phyloP scores from a whole-genome alignment of 2,888 invertebrate species.

The Andrena trimmerana region DNA sequence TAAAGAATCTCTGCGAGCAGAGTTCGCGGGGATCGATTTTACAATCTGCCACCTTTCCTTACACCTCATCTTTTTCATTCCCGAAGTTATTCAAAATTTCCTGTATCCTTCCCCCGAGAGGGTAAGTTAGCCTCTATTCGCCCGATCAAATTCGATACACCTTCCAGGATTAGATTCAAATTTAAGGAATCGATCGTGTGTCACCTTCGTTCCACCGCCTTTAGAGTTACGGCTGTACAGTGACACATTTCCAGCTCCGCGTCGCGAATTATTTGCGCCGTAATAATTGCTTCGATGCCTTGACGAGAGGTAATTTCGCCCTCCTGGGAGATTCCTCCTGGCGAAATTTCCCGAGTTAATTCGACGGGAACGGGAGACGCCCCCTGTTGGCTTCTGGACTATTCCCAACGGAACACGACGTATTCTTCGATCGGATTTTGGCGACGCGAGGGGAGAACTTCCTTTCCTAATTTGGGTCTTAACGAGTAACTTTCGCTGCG shows the following conservation, averaged over 20 bases:
- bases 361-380: not conserved
- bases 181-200: not conserved
- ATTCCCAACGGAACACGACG: not conserved
- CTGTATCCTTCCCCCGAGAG: no score
- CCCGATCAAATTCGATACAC: no score
- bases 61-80: not conserved
- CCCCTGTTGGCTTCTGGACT: not conserved
- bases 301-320: not conserved
- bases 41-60: not conserved
- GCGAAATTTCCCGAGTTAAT: not conserved
- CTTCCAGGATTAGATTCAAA: not conserved
- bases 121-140: no score
- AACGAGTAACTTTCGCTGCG: no score
- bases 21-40: not conserved
- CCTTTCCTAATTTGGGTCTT: no score
- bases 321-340: not conserved
- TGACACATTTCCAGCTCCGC: not conserved
- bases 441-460: not conserved
- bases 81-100: no score
- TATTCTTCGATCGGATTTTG: not conserved
- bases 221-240: not conserved
- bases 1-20: constrained; percentile 4
- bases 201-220: not conserved
- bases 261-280: not conserved
- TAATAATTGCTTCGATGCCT: not conserved